Percentiles rank a stretch among this genome's conserved stretches.
These are phyloP conservation scores for Amphipoea lucens DNA, from an alignment of 2,888 invertebrate species.

Conservation along the genomic window DNA sequence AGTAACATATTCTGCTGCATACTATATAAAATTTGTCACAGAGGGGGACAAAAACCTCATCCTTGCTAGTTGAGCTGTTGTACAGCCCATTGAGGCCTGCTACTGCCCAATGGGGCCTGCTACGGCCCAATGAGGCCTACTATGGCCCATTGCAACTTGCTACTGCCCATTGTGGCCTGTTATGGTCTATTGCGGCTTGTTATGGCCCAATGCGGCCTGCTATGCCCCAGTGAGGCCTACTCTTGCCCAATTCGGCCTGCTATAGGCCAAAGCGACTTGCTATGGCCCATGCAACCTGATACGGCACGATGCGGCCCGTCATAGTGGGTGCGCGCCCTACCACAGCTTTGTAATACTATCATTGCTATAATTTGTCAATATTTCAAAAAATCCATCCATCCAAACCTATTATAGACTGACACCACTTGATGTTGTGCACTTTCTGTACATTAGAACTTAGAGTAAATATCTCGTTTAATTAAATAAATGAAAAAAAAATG, in stretches of 20 bases:
- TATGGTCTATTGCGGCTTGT: not conserved
- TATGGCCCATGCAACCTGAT: not conserved
- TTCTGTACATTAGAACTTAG: slow-evolving; percentile 85
- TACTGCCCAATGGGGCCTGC: not conserved
- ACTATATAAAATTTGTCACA: not conserved
- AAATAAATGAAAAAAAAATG: slow-evolving; percentile 73
- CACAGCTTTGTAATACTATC: slow-evolving; percentile 70
- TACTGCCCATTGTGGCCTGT: not conserved
- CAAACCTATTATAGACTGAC: slow-evolving; percentile 89
- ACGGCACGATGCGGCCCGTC: not conserved
- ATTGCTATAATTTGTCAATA: slow-evolving; percentile 69
- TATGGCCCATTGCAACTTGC: not conserved
- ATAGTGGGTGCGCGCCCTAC: slow-evolving; percentile 15
- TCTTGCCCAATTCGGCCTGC: not conserved
- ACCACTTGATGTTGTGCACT: slow-evolving; percentile 89
- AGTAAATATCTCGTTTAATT: slow-evolving; percentile 78
- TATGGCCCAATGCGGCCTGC: not conserved
- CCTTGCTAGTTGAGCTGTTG: not conserved
- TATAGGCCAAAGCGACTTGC: not conserved
- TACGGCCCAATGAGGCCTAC: not conserved
- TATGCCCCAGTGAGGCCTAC: not conserved
- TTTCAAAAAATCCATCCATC: slow-evolving; percentile 86
- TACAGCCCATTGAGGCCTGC: too few species aligned
- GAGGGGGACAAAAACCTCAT: not conserved
- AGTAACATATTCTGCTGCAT: not conserved